Evolutionary conservation across 53 echinoderm and acorn worm species (phyloP).

Genomic region (Stichopus horrens): DNA sequence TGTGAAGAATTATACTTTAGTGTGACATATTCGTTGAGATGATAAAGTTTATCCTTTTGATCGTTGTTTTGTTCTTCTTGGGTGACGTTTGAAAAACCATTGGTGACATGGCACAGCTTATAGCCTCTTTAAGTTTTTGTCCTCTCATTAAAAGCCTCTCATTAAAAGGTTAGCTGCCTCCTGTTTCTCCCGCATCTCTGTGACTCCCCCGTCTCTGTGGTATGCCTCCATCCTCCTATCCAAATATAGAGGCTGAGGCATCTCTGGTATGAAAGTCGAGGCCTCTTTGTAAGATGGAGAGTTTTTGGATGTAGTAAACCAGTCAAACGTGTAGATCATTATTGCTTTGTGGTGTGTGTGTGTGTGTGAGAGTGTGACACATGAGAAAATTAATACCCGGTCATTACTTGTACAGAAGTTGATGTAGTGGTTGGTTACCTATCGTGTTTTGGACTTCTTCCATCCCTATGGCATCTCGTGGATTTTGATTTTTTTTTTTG

Average conservation of each 20-base stretch:
- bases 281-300: slow-evolving; percentile 27
- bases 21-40: too few relatives aligned
- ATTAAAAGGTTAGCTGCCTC: slow-evolving; percentile 48
- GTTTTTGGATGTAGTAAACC: slow-evolving; percentile 7
- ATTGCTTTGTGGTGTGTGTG: slow-evolving; percentile 5
- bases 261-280: slow-evolving; percentile 43
- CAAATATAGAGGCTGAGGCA: slow-evolving; percentile 48
- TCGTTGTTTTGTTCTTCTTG: too few relatives aligned
- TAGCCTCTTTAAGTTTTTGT: not conserved
- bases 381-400: not conserved
- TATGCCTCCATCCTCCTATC: slow-evolving; percentile 50
- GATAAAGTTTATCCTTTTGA: too few relatives aligned
- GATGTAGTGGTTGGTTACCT: not conserved
- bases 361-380: not conserved
- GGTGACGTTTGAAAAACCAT: not conserved
- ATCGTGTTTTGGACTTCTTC: slow-evolving; percentile 27
- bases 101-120: not conserved
- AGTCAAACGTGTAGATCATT: not conserved
- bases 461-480: slow-evolving; percentile 44
- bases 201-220: slow-evolving; percentile 32
- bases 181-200: not conserved
- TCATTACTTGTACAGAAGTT: not conserved
- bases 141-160: slow-evolving; percentile 23
- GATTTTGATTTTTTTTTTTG: slow-evolving; percentile 1
- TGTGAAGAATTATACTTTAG: too few relatives aligned